Evolutionary conservation across 2,113 vertebrate genomes (phyloP).

Genomic region (Indicator maculatus): DNA sequence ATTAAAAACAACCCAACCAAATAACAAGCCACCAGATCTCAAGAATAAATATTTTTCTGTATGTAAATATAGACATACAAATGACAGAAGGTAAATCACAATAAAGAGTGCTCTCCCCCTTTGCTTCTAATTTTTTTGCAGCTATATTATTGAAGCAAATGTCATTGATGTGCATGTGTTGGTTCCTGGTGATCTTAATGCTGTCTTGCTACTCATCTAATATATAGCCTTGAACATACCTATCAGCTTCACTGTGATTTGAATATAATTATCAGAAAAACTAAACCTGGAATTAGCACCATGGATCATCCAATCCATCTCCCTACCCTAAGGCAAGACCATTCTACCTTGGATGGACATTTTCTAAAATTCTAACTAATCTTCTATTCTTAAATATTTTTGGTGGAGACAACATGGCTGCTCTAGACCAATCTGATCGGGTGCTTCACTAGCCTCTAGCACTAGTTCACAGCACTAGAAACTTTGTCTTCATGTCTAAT

Average conservation of each 20-base stretch:
- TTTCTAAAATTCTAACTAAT: slow-evolving; percentile 1
- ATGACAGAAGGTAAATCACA: not conserved
- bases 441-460: not conserved
- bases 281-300: not conserved
- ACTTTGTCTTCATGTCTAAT: not conserved
- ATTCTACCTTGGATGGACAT: not conserved
- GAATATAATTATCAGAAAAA: not conserved
- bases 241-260: not conserved
- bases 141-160: not conserved
- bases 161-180: not conserved
- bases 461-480: not conserved
- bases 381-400: not conserved
- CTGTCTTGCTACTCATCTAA: not conserved
- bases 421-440: not conserved
- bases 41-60: not conserved
- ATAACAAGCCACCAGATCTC: not conserved
- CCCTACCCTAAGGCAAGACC: not conserved
- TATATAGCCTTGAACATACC: not conserved
- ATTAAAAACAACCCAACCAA: not conserved
- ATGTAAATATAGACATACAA: not conserved
- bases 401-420: not conserved
- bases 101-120: not conserved
- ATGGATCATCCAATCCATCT: not conserved
- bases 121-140: not conserved
- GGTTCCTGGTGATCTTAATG: not conserved